Evolutionary conservation across 2,888 invertebrate genomes (phyloP), one percentile per base, ranked within the genome.

Genomic region (Arctia plantaginis): DNA sequence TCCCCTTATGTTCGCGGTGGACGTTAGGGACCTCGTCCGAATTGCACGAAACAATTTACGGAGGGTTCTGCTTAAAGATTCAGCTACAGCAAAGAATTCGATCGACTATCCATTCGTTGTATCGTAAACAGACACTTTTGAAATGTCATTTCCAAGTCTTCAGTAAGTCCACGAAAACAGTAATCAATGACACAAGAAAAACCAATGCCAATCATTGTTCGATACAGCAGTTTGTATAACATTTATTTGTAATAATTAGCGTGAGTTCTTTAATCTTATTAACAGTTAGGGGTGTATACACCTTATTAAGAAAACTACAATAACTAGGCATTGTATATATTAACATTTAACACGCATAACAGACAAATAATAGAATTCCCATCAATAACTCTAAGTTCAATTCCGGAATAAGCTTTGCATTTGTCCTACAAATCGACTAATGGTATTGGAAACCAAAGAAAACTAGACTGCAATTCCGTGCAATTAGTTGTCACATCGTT

Each of bases 21-120:
- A 41, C 65, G 55, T 47, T 70, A 69, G 66, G 23, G 66, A 73
- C 64, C 64, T 41, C 55, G 47, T 27, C 67, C 66, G 30, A 47
- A 51, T 69, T 66, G 64, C 68, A 69, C 41, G 59, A 39, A 69
- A 73, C 69, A 74, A 78, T 80, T 76, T 75, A 77, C 78, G 35
- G 47, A 62, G 70, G 66, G 73, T 66, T 33, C 55, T 59, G 39
- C 13, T 41, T 62, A 18, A 62, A 62, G 62, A 62, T 62, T 62
- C 62, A 30, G 30, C 4, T 18, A 30, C 15, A 8, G 62, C 30
- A 30, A 30, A 30, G 18, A 30, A 30, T 18, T 62, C 62, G 62
- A 30, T 62, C 62, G 7, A 1, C 30, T 59, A 59, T 59, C 27
- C n/a, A 59, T n/a, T 41, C 41, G 47, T 47, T 12, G 30, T 62